Evolutionary conservation across 2,113 vertebrate genomes (phyloP), one percentile per base, ranked within the genome.

Genomic region (Lophius piscatorius): DNA sequence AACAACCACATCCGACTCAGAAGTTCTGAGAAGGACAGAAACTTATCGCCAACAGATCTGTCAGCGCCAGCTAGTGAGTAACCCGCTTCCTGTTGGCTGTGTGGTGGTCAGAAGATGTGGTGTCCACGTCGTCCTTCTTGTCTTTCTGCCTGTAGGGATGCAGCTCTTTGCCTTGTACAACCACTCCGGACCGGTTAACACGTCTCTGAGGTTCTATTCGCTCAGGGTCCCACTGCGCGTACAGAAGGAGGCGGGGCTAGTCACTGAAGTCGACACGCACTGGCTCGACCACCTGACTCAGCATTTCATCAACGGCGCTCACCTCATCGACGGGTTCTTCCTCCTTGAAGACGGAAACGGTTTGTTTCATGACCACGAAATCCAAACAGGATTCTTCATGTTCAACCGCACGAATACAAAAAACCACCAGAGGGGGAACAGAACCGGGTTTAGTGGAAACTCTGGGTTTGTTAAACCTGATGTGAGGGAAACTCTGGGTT

Each of bases 251-350:
- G 93, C 93, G 34, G 93, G 93, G 73, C 85, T 89, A 0, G 82
- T 96, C 76, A 94, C 87, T 58, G 83, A 91, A 1, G 58, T 99
- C 14, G 94, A 98, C 20, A 92, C 96, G 47, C 92, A 94, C 76
- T 99, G 97, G 97, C 89, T 99, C 48, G 96, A 99, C 78, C 93
- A 98, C 90, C 95, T 98, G 96, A 98, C 94, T 4, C 94, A 97
- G 83, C 97, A 99, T 85, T 98, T 99, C 88, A 93, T 89, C 81
- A 95, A 90, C 45, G 97, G 97, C 5, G 94, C 95, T 7, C 86
- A 88, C 6, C 87, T 99, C 71, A 89, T 97, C 11, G 96, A 97
- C 4, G 94, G 94, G 0, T 90, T 95, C 84, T 95, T 95, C 89
- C 91, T 92, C 73, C 92, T 95, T 4, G 86, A 88, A 66, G 88